A percentile compares a stretch with the other conserved stretches of the same genome.
phyloP scores from a whole-genome alignment of 2,888 invertebrate genomes.

The Drosophila macrospina region DNA sequence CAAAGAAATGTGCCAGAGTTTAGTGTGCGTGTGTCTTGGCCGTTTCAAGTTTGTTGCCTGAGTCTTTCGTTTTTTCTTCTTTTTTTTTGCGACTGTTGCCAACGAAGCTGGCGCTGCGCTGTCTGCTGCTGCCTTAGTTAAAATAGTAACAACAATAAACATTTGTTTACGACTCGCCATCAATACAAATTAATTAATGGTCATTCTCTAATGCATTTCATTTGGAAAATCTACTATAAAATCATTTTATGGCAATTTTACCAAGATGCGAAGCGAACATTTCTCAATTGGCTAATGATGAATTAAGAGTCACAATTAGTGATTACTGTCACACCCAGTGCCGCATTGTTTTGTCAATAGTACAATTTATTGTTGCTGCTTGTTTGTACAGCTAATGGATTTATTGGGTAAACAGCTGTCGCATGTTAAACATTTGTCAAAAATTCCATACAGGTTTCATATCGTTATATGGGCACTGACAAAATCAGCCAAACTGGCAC shows the following conservation, averaged over 20 bases:
- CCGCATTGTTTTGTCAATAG: conserved; percentile 67
- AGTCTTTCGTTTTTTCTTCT: conserved; percentile 54
- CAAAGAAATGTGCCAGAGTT: conserved; percentile 68
- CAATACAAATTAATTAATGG: conserved; percentile 16
- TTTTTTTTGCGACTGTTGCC: conserved; percentile 56
- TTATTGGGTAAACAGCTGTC: conserved; percentile 79
- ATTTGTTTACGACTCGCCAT: conserved; percentile 9
- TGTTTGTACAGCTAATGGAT: conserved; percentile 77
- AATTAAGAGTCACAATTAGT: conserved; percentile 68
- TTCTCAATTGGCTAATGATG: conserved; percentile 56
- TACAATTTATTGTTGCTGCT: conserved; percentile 49
- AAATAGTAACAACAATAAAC: conserved; percentile 25
- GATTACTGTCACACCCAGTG: conserved; percentile 71
- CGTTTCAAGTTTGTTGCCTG: conserved; percentile 64
- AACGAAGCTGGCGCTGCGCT: conserved; percentile 70
- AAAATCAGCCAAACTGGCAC: conserved; percentile 54
- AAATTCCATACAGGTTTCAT: conserved; percentile 68
- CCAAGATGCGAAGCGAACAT: conserved; percentile 2
- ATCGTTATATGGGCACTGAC: conserved; percentile 21
- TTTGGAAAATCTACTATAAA: conserved; percentile 7
- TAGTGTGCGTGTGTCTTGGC: conserved; percentile 26
- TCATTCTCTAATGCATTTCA: conserved; percentile 8
- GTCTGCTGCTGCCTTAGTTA: conserved; percentile 42
- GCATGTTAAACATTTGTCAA: conserved; percentile 77
- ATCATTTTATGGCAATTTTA: neutral